phyloP scores from a whole-genome alignment of 1,140 invertebrate species.

The Lucilia sericata region DNA sequence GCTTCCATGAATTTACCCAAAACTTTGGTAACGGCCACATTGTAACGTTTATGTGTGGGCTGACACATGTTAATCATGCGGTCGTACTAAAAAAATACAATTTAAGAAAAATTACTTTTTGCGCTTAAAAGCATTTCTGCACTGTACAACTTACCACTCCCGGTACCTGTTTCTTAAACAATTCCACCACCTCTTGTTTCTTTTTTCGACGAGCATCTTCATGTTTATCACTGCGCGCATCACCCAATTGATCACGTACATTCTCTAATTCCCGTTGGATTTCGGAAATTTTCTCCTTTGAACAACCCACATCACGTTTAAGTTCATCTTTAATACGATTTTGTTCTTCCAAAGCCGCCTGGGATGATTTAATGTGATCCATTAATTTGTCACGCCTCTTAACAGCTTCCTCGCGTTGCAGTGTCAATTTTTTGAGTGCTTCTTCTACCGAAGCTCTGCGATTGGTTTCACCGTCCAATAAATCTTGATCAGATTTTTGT shows the following conservation, averaged over 20 bases:
- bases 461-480: slow-evolving; percentile 90
- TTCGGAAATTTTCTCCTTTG: slow-evolving; percentile 89
- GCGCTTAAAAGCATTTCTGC: not conserved
- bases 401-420: slow-evolving; percentile 92
- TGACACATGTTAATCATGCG: slow-evolving; percentile 99
- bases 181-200: slow-evolving; percentile 98
- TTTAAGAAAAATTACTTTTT: too few species aligned
- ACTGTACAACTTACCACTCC: slow-evolving; percentile 81
- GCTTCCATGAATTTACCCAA: slow-evolving; percentile 99
- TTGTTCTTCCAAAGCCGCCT: slow-evolving; percentile 90
- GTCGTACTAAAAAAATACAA: slow-evolving; percentile 76
- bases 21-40: slow-evolving; percentile 98
- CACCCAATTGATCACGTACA: slow-evolving; percentile 92
- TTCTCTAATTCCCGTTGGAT: slow-evolving; percentile 89
- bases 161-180: slow-evolving; percentile 95
- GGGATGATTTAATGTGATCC: slow-evolving; percentile 93
- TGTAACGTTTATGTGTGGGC: slow-evolving; percentile 96
- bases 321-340: slow-evolving; percentile 81
- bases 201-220: slow-evolving; percentile 95
- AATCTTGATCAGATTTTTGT: slow-evolving; percentile 97
- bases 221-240: slow-evolving; percentile 98
- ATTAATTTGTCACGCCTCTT: slow-evolving; percentile 94
- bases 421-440: slow-evolving; percentile 80
- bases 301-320: slow-evolving; percentile 88
- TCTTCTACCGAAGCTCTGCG: slow-evolving; percentile 89